Evolutionary conservation across 2,888 invertebrate genomes (phyloP).

Genomic region (Venusia cambrica): DNA sequence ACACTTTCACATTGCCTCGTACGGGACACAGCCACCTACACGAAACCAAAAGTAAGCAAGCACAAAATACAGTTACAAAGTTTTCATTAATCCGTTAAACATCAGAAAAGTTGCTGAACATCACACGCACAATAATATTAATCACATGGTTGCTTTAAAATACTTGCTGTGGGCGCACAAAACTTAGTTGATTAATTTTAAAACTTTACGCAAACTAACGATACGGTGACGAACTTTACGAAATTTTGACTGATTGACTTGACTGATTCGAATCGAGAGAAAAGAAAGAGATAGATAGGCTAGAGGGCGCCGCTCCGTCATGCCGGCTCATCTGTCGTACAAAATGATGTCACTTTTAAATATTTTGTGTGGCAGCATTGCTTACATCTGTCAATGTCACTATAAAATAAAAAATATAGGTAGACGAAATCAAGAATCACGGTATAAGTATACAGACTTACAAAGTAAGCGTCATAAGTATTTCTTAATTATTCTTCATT

Average conservation of each 20-base stretch:
- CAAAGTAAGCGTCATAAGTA: too few species aligned
- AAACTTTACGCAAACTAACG: constrained; percentile 38
- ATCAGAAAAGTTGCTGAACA: constrained; percentile 30
- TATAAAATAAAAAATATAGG: too few species aligned
- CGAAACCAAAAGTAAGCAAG: constrained; percentile 43
- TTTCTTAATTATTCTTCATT: too few species aligned
- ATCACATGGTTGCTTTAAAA: constrained; percentile 8
- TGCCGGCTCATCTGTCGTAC: too few species aligned
- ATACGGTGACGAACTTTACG: constrained; percentile 54
- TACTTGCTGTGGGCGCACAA: constrained; percentile 35
- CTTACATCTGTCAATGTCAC: too few species aligned
- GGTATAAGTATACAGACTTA: too few species aligned
- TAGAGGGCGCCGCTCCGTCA: too few species aligned
- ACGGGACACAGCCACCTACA: constrained; percentile 71
- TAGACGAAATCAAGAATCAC: too few species aligned
- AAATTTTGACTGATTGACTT: constrained; percentile 57
- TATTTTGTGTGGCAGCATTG: too few species aligned
- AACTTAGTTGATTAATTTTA: constrained; percentile 6
- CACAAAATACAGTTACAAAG: constrained; percentile 66
- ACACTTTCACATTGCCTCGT: constrained; percentile 72
- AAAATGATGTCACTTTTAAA: too few species aligned
- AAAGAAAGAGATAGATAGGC: too few species aligned
- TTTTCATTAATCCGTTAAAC: constrained; percentile 36
- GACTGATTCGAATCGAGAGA: constrained; percentile 38
- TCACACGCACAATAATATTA: not conserved